Evolutionary conservation across 2,113 vertebrate species (phyloP).

Genomic region (Odocoileus hemionus): DNA sequence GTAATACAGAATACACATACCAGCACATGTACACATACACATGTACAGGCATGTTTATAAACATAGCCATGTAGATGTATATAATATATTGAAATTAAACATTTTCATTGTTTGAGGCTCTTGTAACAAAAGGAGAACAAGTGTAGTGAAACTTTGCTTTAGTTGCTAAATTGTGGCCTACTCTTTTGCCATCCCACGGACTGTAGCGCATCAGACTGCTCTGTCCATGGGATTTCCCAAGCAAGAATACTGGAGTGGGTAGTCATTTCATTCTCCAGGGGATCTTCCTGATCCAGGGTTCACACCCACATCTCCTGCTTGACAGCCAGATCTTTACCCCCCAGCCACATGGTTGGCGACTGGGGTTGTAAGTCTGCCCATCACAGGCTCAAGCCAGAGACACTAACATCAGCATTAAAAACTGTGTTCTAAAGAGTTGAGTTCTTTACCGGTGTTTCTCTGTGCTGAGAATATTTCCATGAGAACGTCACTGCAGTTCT

Average conservation of each 20-base stretch:
- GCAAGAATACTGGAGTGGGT: neutral
- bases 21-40: neutral
- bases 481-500: neutral
- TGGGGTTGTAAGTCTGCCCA: neutral
- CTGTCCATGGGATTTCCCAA: neutral
- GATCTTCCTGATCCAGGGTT: neutral
- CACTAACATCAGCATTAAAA: neutral
- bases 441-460: neutral
- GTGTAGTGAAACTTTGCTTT: neutral
- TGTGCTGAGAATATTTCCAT: neutral
- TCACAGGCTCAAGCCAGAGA: neutral
- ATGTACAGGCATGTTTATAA: neutral
- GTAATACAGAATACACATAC: neutral
- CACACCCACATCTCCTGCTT: neutral
- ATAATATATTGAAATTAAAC: neutral
- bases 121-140: neutral
- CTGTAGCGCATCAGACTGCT: neutral
- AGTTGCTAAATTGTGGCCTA: neutral
- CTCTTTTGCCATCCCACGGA: neutral
- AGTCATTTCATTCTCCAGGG: neutral
- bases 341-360: accelerated
- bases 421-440: neutral
- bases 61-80: neutral
- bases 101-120: neutral
- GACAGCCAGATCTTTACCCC: neutral